Conservation (phyloP, 1,140 invertebrate species). For the Bursaphelenchus mucronatus region DNA sequence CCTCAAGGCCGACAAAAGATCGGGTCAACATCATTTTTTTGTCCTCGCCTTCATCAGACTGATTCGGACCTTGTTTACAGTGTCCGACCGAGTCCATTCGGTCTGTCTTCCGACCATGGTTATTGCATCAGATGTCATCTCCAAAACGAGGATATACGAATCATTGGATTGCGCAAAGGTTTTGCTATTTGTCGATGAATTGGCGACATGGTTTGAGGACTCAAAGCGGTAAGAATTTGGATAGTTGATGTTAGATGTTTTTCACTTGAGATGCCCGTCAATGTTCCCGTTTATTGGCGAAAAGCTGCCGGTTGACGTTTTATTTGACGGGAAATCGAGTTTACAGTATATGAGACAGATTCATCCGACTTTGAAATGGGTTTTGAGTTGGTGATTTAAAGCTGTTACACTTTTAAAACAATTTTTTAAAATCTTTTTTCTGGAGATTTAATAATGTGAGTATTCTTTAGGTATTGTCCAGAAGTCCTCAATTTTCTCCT, state of each 20-base stretch:
- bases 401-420: too few relatives aligned
- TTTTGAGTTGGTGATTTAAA: too few relatives aligned
- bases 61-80: conserved; percentile 5
- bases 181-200: conserved; percentile 1
- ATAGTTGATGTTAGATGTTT: too few relatives aligned
- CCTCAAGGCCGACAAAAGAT: too few relatives aligned
- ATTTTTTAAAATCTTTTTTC: too few relatives aligned
- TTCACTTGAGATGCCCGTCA: too few relatives aligned
- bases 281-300: too few relatives aligned
- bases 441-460: neutral
- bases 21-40: neutral
- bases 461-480: conserved; percentile 13
- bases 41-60: conserved; percentile 7
- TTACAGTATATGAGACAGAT: too few relatives aligned
- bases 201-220: conserved; percentile 4
- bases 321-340: too few relatives aligned
- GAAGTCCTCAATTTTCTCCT: conserved; percentile 9
- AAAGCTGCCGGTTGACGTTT: too few relatives aligned
- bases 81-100: conserved; percentile 11
- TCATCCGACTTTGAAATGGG: too few relatives aligned
- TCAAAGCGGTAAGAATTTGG: neutral
- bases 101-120: conserved; percentile 2
- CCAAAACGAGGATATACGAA: neutral
- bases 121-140: neutral
- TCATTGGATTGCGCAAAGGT: conserved; percentile 8